Percentiles rank a stretch among this genome's conserved stretches.
Conservation (phyloP, 2,113 vertebrate genomes). For the Gulo gulo region DNA sequence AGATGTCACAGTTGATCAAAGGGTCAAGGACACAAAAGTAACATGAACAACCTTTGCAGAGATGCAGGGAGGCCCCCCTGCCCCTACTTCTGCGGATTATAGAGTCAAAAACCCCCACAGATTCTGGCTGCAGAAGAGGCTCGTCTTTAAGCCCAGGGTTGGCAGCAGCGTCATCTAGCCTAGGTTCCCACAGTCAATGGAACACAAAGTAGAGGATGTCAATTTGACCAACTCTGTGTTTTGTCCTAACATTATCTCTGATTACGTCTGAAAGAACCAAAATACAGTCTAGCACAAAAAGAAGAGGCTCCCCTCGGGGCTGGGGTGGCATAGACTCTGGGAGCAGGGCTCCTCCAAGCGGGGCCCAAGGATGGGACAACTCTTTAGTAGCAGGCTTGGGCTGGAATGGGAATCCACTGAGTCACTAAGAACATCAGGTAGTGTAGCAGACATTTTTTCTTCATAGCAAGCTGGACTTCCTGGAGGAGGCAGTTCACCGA, state of each 20-base stretch:
- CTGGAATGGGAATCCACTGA: background rate
- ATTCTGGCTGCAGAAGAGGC: background rate
- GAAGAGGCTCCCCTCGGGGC: background rate
- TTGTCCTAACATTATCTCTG: background rate
- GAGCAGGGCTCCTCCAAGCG: background rate
- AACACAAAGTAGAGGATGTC: background rate
- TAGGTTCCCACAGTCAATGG: background rate
- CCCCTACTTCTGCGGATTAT: background rate
- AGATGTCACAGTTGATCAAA: background rate
- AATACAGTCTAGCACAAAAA: background rate
- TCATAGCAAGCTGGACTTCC: background rate
- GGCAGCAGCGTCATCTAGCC: background rate
- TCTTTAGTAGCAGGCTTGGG: background rate
- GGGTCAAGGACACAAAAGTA: background rate
- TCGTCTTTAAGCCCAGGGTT: background rate
- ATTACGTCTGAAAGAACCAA: background rate
- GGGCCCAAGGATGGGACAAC: background rate
- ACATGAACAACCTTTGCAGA: background rate
- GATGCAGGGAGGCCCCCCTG: background rate
- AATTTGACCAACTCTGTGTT: background rate
- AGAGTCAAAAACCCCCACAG: background rate
- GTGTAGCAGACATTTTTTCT: background rate
- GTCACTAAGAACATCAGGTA: background rate
- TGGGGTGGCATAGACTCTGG: background rate
- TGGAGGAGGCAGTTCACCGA: background rate